Evolutionary conservation across 2,797 vertebrate genomes (phyloP), one percentile per base, ranked within the genome.

Genomic region (Monodelphis domestica): DNA sequence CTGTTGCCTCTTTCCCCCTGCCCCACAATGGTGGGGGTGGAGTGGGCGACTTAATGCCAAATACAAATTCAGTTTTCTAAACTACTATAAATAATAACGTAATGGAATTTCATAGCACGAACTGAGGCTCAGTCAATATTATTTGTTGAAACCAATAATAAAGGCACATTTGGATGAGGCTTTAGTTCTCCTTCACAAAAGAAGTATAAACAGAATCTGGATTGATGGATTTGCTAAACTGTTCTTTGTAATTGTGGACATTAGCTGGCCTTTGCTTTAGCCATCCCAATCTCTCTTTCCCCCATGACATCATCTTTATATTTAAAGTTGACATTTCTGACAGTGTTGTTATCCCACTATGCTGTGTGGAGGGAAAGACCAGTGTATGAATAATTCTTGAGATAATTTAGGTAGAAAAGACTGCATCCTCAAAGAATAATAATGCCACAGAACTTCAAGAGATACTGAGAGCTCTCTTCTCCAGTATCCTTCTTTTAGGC

Each of bases 381-480:
- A 90, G 45, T 1, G 9, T 45, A 87, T 84, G 91, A 50, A n/a
- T 38, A 55, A 56, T 15, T 28, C 10, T 50, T 30, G 1, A 15
- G 26, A 53, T 88, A 54, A 45, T 96, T 93, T 59, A 54, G 70
- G 59, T 52, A 53, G 29, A n/a, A 50, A 88, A 93, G 24, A 26
- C 0, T 3, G 53, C 21, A 0, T 50, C 38, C 84, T 84, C 50
- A 50, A 84, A 84, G 26, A 78, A 78, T 45, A 78, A 21, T 4
- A 78, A 38, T 78, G 70, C 38, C 70, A 52, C 57, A 53, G 91
- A n/a, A 38, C 38, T 70, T 88, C 0, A 84, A 28, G 38, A 78
- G 87, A 52, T 1, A 15, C 50, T 1, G 53, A 26, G 38, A 11
- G n/a, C 17, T 51, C 63, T n/a, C 3, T 3, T 70, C 89, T 53